Conservation (phyloP, 2,113 vertebrate genomes). For the Guaruba guarouba region DNA sequence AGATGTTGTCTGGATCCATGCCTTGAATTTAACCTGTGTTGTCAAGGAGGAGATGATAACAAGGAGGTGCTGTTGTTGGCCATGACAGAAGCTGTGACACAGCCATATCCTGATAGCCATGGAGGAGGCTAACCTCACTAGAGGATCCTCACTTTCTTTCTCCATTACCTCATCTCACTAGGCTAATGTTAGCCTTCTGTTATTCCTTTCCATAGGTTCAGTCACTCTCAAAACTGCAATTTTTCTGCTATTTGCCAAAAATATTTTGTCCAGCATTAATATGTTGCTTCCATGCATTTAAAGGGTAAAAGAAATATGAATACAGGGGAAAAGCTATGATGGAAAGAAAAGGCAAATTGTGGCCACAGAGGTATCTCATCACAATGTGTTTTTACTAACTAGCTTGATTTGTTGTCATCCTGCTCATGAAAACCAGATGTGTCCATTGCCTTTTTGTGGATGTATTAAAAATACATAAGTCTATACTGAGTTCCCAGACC, state of each 20-base stretch:
- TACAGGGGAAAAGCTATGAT: background rate
- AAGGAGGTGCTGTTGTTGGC: background rate
- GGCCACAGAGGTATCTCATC: background rate
- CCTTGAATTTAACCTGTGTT: background rate
- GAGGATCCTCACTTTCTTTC: background rate
- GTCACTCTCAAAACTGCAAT: background rate
- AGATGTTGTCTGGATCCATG: background rate
- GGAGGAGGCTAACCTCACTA: background rate
- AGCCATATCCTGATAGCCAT: background rate
- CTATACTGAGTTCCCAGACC: background rate
- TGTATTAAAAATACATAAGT: background rate
- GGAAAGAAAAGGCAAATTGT: background rate
- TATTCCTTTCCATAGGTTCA: background rate
- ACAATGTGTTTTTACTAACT: background rate
- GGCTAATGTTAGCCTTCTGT: background rate
- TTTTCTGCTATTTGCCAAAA: background rate
- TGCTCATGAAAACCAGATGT: conserved; percentile 22
- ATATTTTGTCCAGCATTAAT: background rate
- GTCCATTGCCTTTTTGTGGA: background rate
- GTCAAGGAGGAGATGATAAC: background rate
- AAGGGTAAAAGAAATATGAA: background rate
- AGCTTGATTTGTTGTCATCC: background rate
- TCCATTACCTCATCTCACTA: background rate
- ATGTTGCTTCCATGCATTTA: background rate
- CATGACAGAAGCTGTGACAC: background rate